Evolutionary conservation across 2,888 invertebrate genomes (phyloP), one percentile per base, ranked within the genome.

Genomic region (Incurvaria masculella): DNA sequence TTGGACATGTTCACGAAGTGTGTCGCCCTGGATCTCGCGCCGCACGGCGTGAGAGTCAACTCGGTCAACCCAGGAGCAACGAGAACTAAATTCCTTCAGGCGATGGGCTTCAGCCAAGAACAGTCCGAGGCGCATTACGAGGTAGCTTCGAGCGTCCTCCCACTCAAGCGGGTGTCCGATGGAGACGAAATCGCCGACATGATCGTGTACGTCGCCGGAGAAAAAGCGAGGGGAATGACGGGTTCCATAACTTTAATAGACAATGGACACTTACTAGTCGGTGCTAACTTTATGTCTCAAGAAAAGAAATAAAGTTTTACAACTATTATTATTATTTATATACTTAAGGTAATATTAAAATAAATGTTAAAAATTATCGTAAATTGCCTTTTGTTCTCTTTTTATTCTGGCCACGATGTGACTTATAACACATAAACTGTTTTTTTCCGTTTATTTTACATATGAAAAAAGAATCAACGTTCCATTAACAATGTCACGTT

Each of bases 1-100:
- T 65, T 94, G 2, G 94, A 95, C 72, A 92, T 94, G 61, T 83
- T 95, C 54, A 94, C 94, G 0, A 80, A 86, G 58, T 91, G 91
- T 63, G 73, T 84, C 6, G 93, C 94, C 6, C 68, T 94, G 44
- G 93, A 89, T 57, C 66, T 89, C 49, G 88, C 86, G 38, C 54
- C 75, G 0, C 84, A 85, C 59, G 80, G 84, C 54, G 86, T 92
- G 0, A 75, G 92, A 42, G 89, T 88, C 0, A 93, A 93, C 65
- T 80, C 85, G 43, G 89, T 93, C 0, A 91, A 90, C 68, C 94
- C 94, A 10, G 94, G 94, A 16, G 92, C 93, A 0, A 84, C 87
- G 4, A 61, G 86, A 2, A 94, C 93, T 0, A 85, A 90, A 59
- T 65, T 92, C 16, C 91, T 92, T 55, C 85, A 82, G 61, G 78